phyloP scores from a whole-genome alignment of 2,888 invertebrate genomes.

The Dryomyza anilis region DNA sequence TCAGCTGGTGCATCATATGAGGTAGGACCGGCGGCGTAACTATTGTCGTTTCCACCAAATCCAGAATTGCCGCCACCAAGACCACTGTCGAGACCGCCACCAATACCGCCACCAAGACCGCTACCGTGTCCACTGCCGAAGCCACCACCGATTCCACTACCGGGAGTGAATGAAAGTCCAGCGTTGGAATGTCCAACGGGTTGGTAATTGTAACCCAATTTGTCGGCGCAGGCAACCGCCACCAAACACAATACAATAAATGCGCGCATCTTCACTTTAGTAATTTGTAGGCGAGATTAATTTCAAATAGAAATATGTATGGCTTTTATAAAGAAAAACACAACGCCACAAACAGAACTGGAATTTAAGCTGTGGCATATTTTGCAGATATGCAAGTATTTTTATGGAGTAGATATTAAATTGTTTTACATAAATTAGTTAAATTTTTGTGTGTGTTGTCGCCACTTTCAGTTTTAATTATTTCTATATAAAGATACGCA shows the following conservation, averaged over 20 bases:
- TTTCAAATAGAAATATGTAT: too few species aligned
- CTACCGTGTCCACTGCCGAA: constrained; percentile 47
- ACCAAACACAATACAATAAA: constrained; percentile 41
- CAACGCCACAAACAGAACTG: too few species aligned
- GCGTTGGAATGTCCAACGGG: constrained; percentile 45
- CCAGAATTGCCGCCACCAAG: constrained; percentile 50
- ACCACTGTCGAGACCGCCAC: constrained; percentile 33
- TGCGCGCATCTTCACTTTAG: constrained; percentile 14
- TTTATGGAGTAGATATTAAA: too few species aligned
- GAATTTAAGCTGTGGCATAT: too few species aligned
- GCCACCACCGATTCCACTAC: constrained; percentile 40
- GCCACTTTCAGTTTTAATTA: too few species aligned
- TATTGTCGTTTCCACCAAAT: constrained; percentile 37
- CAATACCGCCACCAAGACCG: constrained; percentile 36
- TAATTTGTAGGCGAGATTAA: not conserved
- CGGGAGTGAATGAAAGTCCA: constrained; percentile 28
- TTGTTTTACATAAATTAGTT: too few species aligned
- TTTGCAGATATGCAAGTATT: too few species aligned
- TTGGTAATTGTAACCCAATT: constrained; percentile 50
- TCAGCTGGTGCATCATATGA: constrained; percentile 40
- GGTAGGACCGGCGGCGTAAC: not conserved
- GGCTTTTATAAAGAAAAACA: too few species aligned
- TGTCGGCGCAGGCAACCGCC: constrained; percentile 48
- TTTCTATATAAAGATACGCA: too few species aligned
- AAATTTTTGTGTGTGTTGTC: too few species aligned